Base-by-base conservation (phyloP, 2,888 invertebrate genomes). In the Blastobasis adustella region DNA sequence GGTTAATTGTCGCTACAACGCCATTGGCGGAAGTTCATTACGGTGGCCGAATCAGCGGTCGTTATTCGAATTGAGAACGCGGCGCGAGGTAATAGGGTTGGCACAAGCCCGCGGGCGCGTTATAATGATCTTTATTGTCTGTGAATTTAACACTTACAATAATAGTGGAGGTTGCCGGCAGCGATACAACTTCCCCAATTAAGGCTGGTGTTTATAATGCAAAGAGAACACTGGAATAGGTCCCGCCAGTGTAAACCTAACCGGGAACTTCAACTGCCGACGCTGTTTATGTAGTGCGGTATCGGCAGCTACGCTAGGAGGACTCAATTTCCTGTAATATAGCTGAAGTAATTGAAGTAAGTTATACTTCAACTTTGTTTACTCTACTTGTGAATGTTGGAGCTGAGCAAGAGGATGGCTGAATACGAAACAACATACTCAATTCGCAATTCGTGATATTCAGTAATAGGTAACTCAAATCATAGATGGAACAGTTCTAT, bases 71-170 rank as follows among this genome's bases (percentile, higher is more conserved):
- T 74, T 65, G 69, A 58, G 69, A 71, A 67, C 60, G 62, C 64
- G 56, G 55, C 60, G 67, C 58, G 59, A 56, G 58, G 62, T 60
- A 59, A 61, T 66, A 76, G 74, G 78, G 77, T 58, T 73, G 69
- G 58, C 65, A 55, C 52, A 50, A 51, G 73, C 78, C 69, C 58
- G 62, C 58, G 73, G 80, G 72, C 59, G 46, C 59, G 68, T 72
- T 74, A 71, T 82, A 83, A 82, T 74, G 80, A 82, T 62, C 75
- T 71, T 70, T 71, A 79, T 78, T 80, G 76, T 82, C 65, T 71
- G 69, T 58, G 65, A 67, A 69, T 74, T 72, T 70, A 69, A 55
- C 65, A 65, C 69, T 73, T 73, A 74, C 68, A 67, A 67, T 70
- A 59, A 54, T 50, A 59, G 56, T 55, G 57, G 59, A 51, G 61